Evolutionary conservation across 2,888 invertebrate species (phyloP).

Genomic region (Microdon myrmicae): DNA sequence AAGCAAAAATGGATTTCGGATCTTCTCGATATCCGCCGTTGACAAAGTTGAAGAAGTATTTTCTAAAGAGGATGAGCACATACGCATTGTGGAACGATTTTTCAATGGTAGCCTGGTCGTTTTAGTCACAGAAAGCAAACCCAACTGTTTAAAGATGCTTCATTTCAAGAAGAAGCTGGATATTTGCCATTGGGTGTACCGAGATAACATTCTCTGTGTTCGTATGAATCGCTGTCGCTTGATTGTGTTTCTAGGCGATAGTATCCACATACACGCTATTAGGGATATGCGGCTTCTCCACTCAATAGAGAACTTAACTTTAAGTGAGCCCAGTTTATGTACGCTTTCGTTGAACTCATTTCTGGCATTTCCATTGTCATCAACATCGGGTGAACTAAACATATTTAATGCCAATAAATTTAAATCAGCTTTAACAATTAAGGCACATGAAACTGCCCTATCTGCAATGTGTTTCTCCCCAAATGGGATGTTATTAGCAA

Average conservation of each 20-base stretch:
- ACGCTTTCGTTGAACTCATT: slow-evolving; percentile 64
- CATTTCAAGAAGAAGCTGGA: slow-evolving; percentile 67
- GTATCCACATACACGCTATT: slow-evolving; percentile 66
- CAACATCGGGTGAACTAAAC: slow-evolving; percentile 62
- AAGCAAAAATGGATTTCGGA: slow-evolving; percentile 61
- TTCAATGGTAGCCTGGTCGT: slow-evolving; percentile 66
- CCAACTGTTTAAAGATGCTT: slow-evolving; percentile 65
- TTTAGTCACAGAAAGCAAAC: slow-evolving; percentile 64
- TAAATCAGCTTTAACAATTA: slow-evolving; percentile 60
- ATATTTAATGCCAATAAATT: slow-evolving; percentile 64
- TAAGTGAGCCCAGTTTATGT: slow-evolving; percentile 63
- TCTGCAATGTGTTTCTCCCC: slow-evolving; percentile 65
- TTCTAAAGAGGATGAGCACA: slow-evolving; percentile 64
- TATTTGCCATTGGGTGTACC: slow-evolving; percentile 66
- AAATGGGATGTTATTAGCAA: slow-evolving; percentile 63
- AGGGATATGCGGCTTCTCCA: slow-evolving; percentile 66
- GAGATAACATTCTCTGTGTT: slow-evolving; percentile 64
- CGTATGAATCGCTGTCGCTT: slow-evolving; percentile 65
- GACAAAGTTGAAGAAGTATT: slow-evolving; percentile 66
- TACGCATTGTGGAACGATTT: slow-evolving; percentile 64
- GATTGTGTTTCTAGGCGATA: slow-evolving; percentile 63
- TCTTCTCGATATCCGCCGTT: slow-evolving; percentile 62
- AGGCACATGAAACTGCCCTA: slow-evolving; percentile 64
- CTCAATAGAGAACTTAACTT: slow-evolving; percentile 63
- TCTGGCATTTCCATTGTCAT: slow-evolving; percentile 64